These are phyloP conservation scores for Ecdyonurus torrentis DNA, from an alignment of 2,888 invertebrate genomes.

Conservation along the genomic window DNA sequence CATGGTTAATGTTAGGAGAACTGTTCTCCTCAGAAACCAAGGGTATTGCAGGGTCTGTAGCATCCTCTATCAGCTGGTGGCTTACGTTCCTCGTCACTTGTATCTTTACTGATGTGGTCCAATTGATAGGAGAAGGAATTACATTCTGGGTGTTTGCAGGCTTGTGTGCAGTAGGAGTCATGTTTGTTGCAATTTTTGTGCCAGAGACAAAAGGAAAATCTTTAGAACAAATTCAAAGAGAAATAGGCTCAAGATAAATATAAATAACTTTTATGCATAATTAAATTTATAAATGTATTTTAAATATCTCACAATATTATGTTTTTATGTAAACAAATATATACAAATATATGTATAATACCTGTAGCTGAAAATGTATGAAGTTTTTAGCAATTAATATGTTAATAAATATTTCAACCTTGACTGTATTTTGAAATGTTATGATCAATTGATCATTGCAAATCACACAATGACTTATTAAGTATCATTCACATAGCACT, in stretches of 20 bases:
- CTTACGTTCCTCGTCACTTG: conserved; percentile 26
- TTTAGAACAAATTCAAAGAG: conserved; percentile 22
- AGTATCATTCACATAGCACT: no score
- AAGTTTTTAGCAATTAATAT: no score
- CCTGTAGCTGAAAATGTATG: no score
- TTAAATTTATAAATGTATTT: no score
- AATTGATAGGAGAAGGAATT: conserved; percentile 18
- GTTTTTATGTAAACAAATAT: no score
- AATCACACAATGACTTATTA: no score
- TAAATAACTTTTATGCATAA: no score
- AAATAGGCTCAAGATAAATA: neutral
- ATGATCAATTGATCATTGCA: no score
- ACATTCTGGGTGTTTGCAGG: conserved; percentile 23
- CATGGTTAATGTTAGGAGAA: conserved; percentile 31
- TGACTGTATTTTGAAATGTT: no score
- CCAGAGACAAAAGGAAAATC: conserved; percentile 27
- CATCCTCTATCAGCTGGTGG: conserved; percentile 27
- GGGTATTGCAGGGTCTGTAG: conserved; percentile 24
- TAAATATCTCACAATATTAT: no score
- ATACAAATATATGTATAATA: no score
- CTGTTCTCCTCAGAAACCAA: conserved; percentile 29
- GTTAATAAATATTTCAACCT: no score
- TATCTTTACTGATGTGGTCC: conserved; percentile 20
- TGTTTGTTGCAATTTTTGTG: conserved; percentile 22
- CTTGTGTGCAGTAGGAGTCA: conserved; percentile 19